Percentiles rank a stretch among this genome's conserved stretches.
Evolutionary conservation across 2,888 invertebrate genomes (phyloP).

Genomic region (Lasioglossum oenotherae): DNA sequence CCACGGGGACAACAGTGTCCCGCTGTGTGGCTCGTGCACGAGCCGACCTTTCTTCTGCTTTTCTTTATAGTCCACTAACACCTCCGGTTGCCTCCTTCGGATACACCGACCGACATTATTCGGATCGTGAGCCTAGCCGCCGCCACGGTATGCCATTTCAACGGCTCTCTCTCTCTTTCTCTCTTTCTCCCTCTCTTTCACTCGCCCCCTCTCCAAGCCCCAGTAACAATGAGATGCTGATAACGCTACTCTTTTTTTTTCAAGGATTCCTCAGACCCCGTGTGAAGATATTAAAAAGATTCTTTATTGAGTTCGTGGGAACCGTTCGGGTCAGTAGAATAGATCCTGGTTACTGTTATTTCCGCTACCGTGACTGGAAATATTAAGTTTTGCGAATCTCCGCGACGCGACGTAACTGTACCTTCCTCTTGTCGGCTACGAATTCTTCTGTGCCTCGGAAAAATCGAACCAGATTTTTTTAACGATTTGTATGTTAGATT

Average conservation of each 20-base stretch:
- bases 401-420: neutral
- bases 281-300: neutral
- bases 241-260: conserved; percentile 9
- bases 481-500: neutral
- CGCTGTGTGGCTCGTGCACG: conserved; percentile 68
- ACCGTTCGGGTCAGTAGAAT: conserved; percentile 4
- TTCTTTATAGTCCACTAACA: conserved; percentile 59
- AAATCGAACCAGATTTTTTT: neutral
- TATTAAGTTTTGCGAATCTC: conserved; percentile 3
- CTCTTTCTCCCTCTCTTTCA: neutral
- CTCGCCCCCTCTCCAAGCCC: neutral
- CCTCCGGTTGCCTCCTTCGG: conserved; percentile 50
- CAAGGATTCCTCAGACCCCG: neutral
- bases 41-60: conserved; percentile 51
- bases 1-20: conserved; percentile 62
- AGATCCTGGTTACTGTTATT: conserved; percentile 3
- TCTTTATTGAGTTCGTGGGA: conserved; percentile 13
- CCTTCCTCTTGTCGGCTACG: neutral
- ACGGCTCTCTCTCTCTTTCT: neutral
- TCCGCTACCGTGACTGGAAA: conserved; percentile 1
- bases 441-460: neutral
- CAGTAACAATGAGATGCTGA: conserved; percentile 41
- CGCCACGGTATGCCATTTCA: conserved; percentile 14
- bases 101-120: conserved; percentile 55
- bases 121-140: conserved; percentile 49